Conservation (phyloP, 2,797 vertebrate genomes). For the Prunella strophiata region DNA sequence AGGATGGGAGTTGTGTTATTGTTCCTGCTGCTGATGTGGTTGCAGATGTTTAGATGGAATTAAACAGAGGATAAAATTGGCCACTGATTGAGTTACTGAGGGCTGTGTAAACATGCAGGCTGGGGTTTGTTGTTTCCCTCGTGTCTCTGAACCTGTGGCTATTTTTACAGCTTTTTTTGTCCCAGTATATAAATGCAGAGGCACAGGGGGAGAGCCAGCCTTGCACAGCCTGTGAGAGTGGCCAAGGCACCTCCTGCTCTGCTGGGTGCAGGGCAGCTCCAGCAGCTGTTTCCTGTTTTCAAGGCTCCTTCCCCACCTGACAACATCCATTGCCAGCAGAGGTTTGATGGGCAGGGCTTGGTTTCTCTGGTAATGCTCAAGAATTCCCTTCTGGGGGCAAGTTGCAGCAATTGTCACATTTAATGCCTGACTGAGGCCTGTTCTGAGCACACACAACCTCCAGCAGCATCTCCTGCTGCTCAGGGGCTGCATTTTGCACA, state of each 20-base stretch:
- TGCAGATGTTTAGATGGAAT: constrained; percentile 42
- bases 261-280: not conserved
- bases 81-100: constrained; percentile 18
- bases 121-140: not conserved
- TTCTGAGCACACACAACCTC: accelerated
- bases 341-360: no score
- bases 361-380: not conserved
- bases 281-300: constrained; percentile 64
- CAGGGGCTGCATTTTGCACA: accelerated
- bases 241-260: not conserved
- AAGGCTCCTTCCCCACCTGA: not conserved
- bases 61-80: constrained; percentile 40
- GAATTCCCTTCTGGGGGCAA: not conserved
- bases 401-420: accelerated
- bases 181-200: constrained; percentile 3
- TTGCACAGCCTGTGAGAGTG: not conserved
- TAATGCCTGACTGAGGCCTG: accelerated
- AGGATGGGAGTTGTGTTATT: not conserved
- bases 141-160: not conserved
- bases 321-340: not conserved
- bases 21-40: not conserved
- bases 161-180: not conserved
- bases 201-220: not conserved
- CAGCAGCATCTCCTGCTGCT: not conserved
- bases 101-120: not conserved